These are phyloP conservation scores for Chrysolina americana DNA, from an alignment of 2,888 invertebrate species.

Conservation along the genomic window DNA sequence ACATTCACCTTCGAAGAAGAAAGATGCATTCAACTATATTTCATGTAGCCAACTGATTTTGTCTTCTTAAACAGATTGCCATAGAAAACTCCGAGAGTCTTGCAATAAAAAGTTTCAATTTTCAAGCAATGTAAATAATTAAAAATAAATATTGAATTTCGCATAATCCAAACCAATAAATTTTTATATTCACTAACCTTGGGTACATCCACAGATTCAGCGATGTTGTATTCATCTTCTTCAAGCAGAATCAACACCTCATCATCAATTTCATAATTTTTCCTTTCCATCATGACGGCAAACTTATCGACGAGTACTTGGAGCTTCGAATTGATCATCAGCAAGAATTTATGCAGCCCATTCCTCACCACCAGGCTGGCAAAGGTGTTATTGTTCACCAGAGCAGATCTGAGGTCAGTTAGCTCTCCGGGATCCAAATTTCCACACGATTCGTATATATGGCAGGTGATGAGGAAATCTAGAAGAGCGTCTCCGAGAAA, in stretches of 20 bases:
- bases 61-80: too few relatives aligned
- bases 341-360: constrained; percentile 84
- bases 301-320: constrained; percentile 75
- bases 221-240: constrained; percentile 73
- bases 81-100: too few relatives aligned
- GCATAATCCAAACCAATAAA: too few relatives aligned
- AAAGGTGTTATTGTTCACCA: constrained; percentile 97
- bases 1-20: too few relatives aligned
- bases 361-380: constrained; percentile 90
- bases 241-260: constrained; percentile 79
- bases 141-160: too few relatives aligned
- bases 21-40: too few relatives aligned
- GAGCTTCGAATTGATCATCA: constrained; percentile 72
- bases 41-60: too few relatives aligned
- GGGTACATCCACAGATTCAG: constrained; percentile 91
- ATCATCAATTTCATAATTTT: constrained; percentile 76
- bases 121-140: too few relatives aligned
- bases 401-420: constrained; percentile 93
- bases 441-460: constrained; percentile 85
- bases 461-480: constrained; percentile 90
- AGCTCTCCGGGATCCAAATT: constrained; percentile 86
- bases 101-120: too few relatives aligned
- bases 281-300: constrained; percentile 76
- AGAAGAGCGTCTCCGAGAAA: constrained; percentile 93
- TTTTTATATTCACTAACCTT: constrained; percentile 70